A percentile compares a stretch with the other conserved stretches of the same genome.
phyloP scores from a whole-genome alignment of 2,888 invertebrate genomes.

The Sinhomidia bicolor region DNA sequence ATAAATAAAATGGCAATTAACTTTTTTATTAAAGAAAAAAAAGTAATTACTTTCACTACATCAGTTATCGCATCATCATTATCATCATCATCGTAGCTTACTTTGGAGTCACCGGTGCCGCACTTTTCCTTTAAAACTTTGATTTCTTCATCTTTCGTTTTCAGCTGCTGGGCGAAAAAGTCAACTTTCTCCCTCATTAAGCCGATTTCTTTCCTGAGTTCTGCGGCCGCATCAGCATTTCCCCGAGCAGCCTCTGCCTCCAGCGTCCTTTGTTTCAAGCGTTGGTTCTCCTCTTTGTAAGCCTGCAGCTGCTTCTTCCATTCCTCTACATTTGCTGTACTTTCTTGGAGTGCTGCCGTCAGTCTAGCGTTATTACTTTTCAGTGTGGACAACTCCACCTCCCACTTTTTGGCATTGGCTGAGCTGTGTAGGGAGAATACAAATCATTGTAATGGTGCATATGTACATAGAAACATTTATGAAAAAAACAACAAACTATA shows the following conservation, averaged over 20 bases:
- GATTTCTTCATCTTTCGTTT: conserved; percentile 92
- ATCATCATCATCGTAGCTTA: conserved; percentile 26
- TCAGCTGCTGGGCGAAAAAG: conserved; percentile 90
- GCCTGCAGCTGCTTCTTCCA: conserved; percentile 97
- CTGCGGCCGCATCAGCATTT: conserved; percentile 87
- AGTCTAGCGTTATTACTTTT: conserved; percentile 98
- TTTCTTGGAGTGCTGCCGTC: conserved; percentile 96
- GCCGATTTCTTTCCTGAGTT: conserved; percentile 88
- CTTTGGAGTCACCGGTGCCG: conserved; percentile 71
- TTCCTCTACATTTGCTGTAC: conserved; percentile 98
- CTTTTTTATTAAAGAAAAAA: background rate
- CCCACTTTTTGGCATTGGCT: conserved; percentile 99
- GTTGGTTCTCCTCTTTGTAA: conserved; percentile 94
- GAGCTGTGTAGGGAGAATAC: no score
- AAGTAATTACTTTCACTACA: background rate
- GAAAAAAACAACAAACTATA: no score
- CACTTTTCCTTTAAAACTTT: conserved; percentile 83
- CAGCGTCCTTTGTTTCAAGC: conserved; percentile 89
- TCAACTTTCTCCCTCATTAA: conserved; percentile 90
- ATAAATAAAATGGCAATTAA: background rate
- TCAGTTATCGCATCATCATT: background rate
- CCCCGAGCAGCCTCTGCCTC: conserved; percentile 88
- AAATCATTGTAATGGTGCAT: no score
- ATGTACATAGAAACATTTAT: no score
- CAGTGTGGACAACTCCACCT: conserved; percentile 96